A percentile compares a stretch with the other conserved stretches of the same genome.
phyloP scores from a whole-genome alignment of 2,113 vertebrate species.

The Scomber scombrus region DNA sequence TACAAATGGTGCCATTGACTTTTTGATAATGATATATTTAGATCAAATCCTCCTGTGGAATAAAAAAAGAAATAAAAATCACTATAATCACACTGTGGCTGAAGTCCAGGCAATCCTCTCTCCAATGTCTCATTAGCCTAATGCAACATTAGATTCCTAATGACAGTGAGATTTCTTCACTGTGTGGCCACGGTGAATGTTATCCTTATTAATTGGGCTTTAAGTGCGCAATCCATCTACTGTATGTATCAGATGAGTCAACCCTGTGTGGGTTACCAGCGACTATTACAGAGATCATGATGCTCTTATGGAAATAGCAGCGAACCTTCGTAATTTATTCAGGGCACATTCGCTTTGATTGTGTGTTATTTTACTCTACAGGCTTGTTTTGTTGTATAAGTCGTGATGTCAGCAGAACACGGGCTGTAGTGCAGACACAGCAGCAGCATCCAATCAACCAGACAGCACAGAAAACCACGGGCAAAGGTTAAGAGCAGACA shows the following conservation, averaged over 20 bases:
- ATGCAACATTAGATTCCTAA: constrained; percentile 59
- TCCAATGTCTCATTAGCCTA: constrained; percentile 55
- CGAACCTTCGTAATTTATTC: background rate
- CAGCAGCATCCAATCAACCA: constrained; percentile 28
- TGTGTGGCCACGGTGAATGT: constrained; percentile 35
- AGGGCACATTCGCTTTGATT: background rate
- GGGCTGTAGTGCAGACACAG: constrained; percentile 9
- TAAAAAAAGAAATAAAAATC: background rate
- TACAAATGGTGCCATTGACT: constrained; percentile 24
- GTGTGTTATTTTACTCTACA: background rate
- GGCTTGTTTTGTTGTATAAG: constrained; percentile 24
- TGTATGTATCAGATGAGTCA: constrained; percentile 40
- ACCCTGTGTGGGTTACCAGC: constrained; percentile 14
- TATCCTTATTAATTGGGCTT: constrained; percentile 60
- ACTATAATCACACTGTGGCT: constrained; percentile 22
- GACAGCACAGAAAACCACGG: constrained; percentile 7
- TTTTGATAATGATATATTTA: constrained; percentile 27
- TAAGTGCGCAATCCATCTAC: constrained; percentile 41
- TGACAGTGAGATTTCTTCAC: constrained; percentile 42
- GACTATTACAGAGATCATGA: constrained; percentile 34
- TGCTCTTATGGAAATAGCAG: constrained; percentile 19
- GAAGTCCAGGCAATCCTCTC: constrained; percentile 11
- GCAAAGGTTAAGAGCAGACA: constrained; percentile 28
- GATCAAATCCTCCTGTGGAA: background rate
- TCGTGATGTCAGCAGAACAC: constrained; percentile 35